phyloP scores from a whole-genome alignment of 2,888 invertebrate species.

The Ormyrus nitidulus region DNA sequence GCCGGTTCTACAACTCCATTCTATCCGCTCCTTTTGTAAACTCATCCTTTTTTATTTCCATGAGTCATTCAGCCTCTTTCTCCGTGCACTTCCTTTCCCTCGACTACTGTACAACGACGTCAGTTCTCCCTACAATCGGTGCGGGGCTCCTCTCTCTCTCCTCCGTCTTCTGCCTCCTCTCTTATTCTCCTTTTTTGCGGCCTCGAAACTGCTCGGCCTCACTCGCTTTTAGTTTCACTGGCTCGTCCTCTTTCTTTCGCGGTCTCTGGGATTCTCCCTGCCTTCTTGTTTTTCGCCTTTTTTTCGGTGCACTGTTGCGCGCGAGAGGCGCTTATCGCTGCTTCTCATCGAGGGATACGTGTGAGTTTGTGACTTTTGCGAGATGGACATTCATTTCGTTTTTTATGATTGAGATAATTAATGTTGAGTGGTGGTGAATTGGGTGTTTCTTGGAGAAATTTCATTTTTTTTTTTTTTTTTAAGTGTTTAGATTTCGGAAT shows the following conservation, averaged over 20 bases:
- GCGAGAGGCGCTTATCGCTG: slow-evolving; percentile 24
- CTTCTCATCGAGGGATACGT: slow-evolving; percentile 2
- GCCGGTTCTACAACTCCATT: slow-evolving; percentile 16
- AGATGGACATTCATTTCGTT: slow-evolving; percentile 17
- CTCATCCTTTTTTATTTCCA: slow-evolving; percentile 30
- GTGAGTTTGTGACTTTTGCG: not conserved
- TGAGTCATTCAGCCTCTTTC: slow-evolving; percentile 33
- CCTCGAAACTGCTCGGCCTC: slow-evolving; percentile 49
- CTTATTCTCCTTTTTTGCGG: slow-evolving; percentile 3
- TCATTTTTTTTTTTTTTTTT: too few species aligned
- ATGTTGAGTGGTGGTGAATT: not conserved
- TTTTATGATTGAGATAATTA: slow-evolving; percentile 41
- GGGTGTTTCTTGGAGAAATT: too few species aligned
- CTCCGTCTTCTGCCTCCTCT: not conserved
- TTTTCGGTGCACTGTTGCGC: not conserved
- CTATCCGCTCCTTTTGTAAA: slow-evolving; percentile 38
- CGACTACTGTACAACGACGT: not conserved
- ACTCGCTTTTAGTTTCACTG: slow-evolving; percentile 46
- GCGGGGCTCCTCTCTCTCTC: not conserved
- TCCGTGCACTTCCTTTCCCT: slow-evolving; percentile 2
- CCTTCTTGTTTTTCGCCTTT: not conserved
- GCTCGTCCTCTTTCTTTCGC: slow-evolving; percentile 24
- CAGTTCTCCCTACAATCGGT: slow-evolving; percentile 10
- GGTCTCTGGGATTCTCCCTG: not conserved
- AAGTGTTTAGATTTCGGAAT: too few species aligned